Evolutionary conservation across 1,140 invertebrate species (phyloP), one percentile per base, ranked within the genome.

Genomic region (Halesus radiatus): DNA sequence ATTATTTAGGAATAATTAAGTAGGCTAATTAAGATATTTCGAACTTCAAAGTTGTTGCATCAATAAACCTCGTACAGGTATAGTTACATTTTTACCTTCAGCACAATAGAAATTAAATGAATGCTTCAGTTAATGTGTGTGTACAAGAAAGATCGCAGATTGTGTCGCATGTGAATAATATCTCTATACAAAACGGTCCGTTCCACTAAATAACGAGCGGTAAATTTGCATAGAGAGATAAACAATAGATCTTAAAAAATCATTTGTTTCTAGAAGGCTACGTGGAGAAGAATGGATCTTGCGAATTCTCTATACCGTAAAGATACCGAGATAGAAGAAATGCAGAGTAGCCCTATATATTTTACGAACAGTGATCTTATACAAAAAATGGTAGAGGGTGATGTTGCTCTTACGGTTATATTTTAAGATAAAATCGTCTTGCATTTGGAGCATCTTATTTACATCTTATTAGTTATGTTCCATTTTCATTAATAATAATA

Each of bases 211-310:
- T 62, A 66, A 77, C 50, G 29, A 58, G 45, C 52, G 4, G 26
- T 20, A 68, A 54, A 78, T 78, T 72, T 70, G 29, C 76, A 78
- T 72, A 58, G 23, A 68, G 54, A 52, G 26, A 73, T 79, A 78
- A 54, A 79, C 78, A 79, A 79, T 79, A 32, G 76, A 56, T 16
- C 37, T 73, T 73, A 72, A 72, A 77, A 79, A 73, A 50, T 79
- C 60, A 73, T 78, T 78, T 72, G 64, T 29, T 56, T 72, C 56
- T n/a, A 66, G n/a, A 66, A 29, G 23, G 22, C 16, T n/a, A 18
- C 22, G 23, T 7, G 29, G 10, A 66, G 76, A 77, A 77, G 60
- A 77, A 77, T 77, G 76, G 37, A 45, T 45, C 37, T 45, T 13
- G 37, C 37, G 37, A 45, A 45, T 45, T 45, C 5, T 13, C 1